Evolutionary conservation across 2,797 vertebrate species (phyloP).

Genomic region (Eulemur mongoz): DNA sequence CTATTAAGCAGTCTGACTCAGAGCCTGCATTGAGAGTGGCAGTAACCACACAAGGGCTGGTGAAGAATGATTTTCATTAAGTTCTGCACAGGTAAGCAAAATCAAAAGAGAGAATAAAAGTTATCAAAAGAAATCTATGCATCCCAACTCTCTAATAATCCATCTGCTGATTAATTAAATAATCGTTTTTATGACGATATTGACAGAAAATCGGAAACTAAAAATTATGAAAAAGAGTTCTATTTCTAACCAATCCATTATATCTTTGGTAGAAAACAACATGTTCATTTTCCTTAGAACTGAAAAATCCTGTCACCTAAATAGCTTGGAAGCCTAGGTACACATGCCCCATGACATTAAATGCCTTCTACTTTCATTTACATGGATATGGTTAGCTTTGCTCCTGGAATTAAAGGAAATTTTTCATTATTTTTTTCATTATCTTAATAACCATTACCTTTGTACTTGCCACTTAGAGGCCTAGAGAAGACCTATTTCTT

Average conservation of each 20-base stretch:
- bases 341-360: neutral
- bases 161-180: neutral
- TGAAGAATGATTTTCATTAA: neutral
- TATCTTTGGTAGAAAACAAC: conserved; percentile 1
- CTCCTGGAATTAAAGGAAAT: conserved; percentile 26
- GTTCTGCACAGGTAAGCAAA: neutral
- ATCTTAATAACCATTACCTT: conserved; percentile 23
- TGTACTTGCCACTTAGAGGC: neutral
- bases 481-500: neutral
- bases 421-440: conserved; percentile 34
- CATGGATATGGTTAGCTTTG: neutral
- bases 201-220: conserved; percentile 40
- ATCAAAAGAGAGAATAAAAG: neutral
- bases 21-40: neutral
- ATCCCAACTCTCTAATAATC: neutral
- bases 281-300: conserved; percentile 48
- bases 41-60: neutral
- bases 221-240: neutral
- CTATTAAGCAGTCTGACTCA: conserved; percentile 19
- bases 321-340: neutral
- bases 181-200: neutral
- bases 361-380: conserved; percentile 2
- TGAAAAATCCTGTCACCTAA: neutral
- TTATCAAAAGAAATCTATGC: neutral
- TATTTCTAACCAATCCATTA: conserved; percentile 12